These are phyloP conservation scores for Sula dactylatra DNA, from an alignment of 2,113 vertebrate genomes.

Conservation along the genomic window DNA sequence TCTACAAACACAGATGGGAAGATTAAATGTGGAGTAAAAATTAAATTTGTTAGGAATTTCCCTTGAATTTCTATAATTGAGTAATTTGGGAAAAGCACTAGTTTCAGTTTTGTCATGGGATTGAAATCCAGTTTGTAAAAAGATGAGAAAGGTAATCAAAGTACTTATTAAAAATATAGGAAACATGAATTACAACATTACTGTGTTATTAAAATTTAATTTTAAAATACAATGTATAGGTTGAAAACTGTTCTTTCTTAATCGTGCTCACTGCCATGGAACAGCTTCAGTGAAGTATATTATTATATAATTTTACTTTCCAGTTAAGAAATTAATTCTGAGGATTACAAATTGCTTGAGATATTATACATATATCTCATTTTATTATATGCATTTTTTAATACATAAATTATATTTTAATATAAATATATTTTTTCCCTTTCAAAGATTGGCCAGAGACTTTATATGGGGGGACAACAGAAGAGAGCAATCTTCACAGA, in stretches of 20 bases:
- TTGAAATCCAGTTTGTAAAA: constrained; percentile 26
- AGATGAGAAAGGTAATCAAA: constrained; percentile 21
- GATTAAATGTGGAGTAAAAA: constrained; percentile 40
- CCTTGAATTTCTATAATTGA: constrained; percentile 24
- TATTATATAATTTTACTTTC: constrained; percentile 33
- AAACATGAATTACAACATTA: constrained; percentile 34
- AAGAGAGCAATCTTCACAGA: background rate
- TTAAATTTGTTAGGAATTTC: constrained; percentile 42
- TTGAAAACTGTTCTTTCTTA: constrained; percentile 58
- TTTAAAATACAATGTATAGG: constrained; percentile 59
- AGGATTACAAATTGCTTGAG: constrained; percentile 18
- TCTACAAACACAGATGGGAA: background rate
- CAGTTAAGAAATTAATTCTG: constrained; percentile 46
- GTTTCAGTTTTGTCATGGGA: constrained; percentile 17
- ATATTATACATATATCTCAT: background rate
- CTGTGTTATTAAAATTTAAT: constrained; percentile 56
- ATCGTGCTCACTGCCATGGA: constrained; percentile 43
- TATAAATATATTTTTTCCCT: background rate
- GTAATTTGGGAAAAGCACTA: constrained; percentile 6
- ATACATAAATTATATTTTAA: background rate
- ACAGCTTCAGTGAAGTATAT: constrained; percentile 56
- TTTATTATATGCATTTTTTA: background rate
- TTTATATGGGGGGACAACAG: background rate
- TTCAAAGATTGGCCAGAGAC: background rate
- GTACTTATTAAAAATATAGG: constrained; percentile 51